Base-by-base conservation (phyloP, 1,140 invertebrate genomes). In the Drosophila tristis region DNA sequence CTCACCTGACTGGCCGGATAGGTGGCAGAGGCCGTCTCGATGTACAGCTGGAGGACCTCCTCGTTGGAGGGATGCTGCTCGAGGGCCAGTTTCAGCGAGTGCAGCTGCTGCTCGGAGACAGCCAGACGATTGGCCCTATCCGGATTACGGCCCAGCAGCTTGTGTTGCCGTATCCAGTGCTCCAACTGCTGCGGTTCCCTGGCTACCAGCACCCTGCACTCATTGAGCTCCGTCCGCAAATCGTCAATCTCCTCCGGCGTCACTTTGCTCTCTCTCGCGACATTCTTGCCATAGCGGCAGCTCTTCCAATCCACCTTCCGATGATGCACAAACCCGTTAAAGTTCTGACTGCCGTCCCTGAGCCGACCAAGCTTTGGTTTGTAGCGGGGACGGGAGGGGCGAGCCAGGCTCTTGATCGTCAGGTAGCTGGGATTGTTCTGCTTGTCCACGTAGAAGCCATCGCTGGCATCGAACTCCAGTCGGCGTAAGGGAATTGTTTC, bases 401-500 rank as follows among this genome's bases (percentile, higher is more conserved):
- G 58, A 0, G 66, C 47, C 39, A 86, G 13, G 0, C 31, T 72
- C 2, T 8, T 29, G 11, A 64, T 16, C 58, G 91, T 90, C n/a
- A 86, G 71, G n/a, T 92, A 90, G 5, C 93, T 91, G 16, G 92
- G 94, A 39, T 93, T 90, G 2, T 94, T 62, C 6, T 72, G 82
- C 71, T 92, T 93, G 59, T 95, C 94, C 60, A 94, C 93, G 74
- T 92, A 93, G 85, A 93, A 95, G 42, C 93, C 72, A 64, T 93
- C 92, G 23, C 91, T 51, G n/a, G 92, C 91, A 23, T 92, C 78
- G 56, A 91, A 86, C 26, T 92, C 84, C 9, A 92, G 73, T 0
- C 4, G 4, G 1, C 16, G 55, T 13, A 39, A 13, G 7, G 9
- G 25, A 13, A 25, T 2, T 7, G 11, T 29, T 3, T 26, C 5